Evolutionary conservation across 2,888 invertebrate species (phyloP), one percentile per base, ranked within the genome.

Genomic region (Agrochola lota): DNA sequence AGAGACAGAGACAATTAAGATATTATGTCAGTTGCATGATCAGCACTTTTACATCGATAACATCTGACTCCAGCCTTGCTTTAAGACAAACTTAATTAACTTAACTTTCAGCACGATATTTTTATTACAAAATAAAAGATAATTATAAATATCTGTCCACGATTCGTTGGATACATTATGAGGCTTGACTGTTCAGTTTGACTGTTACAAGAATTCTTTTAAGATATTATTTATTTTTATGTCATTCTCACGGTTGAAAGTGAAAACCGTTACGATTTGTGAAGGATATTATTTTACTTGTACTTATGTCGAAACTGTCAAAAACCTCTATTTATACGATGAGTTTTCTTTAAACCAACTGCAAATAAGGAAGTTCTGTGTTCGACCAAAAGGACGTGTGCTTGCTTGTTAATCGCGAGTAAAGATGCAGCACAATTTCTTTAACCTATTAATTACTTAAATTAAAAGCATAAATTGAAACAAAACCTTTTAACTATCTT

Each of bases 1-100:
- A 84, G 55, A 75, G 49, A 75, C 17, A 49, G 49, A 23, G 5
- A 69, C 6, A 35, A 85, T 76, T 57, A 85, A 70, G 57, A 80
- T 71, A 70, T 81, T 59, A 72, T 43, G 70, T 60, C 71, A 73
- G 68, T 66, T 40, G 23, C 60, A 57, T 46, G 35, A 66, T 59
- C 74, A 60, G 62, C 30, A 71, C 62, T 67, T 83, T 70, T 35
- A 75, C 52, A 60, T 40, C 46, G 71, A 73, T 71, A 71, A 73
- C 8, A 68, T 74, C 74, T 70, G 40, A 80, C 55, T 71, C 7
- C 26, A 35, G 40, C 26, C 62, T 69, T 52, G 70, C 52, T 66
- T 63, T 63, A 68, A 35, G 23, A 69, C 5, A 5, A 46, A 81
- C 62, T 76, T 81, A 77, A 83, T 71, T 73, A 81, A 73, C 30